These are phyloP conservation scores for Canis aureus DNA, from an alignment of 2,113 vertebrate genomes.

Conservation along the genomic window DNA sequence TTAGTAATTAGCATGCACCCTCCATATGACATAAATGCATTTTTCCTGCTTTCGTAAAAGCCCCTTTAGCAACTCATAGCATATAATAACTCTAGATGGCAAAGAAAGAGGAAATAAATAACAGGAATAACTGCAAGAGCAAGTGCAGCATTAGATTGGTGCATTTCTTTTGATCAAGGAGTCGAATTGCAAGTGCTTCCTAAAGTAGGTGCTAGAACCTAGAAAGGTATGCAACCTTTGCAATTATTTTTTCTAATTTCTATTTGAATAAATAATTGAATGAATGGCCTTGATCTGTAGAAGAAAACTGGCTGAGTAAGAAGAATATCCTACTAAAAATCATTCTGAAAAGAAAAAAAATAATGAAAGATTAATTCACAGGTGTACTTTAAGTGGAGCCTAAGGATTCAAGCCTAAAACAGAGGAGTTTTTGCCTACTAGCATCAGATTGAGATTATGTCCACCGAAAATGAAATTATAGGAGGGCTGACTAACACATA, in stretches of 20 bases:
- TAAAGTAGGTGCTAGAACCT: neutral
- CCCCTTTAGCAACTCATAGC: slow-evolving; percentile 76
- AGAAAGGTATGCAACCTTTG: neutral
- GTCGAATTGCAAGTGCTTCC: neutral
- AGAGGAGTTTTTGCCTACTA: neutral
- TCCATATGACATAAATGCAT: slow-evolving; percentile 82
- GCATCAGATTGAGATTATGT: neutral
- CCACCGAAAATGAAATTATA: neutral
- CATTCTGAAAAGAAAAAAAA: neutral
- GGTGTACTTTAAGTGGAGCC: neutral
- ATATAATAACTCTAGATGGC: slow-evolving; percentile 70
- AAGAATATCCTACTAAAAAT: neutral
- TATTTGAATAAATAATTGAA: slow-evolving; percentile 22
- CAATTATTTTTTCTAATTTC: neutral
- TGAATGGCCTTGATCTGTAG: neutral
- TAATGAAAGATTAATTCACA: neutral
- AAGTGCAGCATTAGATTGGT: neutral
- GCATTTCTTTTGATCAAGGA: slow-evolving; percentile 65
- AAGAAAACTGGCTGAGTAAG: neutral
- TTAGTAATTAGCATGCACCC: slow-evolving; percentile 85
- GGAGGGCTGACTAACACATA: neutral
- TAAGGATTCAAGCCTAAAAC: neutral
- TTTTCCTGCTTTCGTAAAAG: slow-evolving; percentile 80
- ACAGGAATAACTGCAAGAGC: neutral
- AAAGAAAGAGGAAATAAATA: slow-evolving; percentile 44